Base-by-base conservation (phyloP, 2,888 invertebrate species). In the Falcaria lacertinaria region DNA sequence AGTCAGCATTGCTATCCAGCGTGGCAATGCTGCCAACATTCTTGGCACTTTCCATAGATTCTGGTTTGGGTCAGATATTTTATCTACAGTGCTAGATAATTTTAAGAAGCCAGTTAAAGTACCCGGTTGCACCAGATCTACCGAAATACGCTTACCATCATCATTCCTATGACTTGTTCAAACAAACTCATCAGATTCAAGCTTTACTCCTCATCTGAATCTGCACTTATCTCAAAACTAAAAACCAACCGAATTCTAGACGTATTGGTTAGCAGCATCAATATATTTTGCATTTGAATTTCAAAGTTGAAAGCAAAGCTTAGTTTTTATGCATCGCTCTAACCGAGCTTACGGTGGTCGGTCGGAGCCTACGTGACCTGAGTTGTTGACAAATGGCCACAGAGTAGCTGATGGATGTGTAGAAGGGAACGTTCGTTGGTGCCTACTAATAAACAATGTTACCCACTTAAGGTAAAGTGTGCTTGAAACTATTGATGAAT, bases 321-420 rank as follows among this genome's bases (percentile, higher is more conserved):
- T 75, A 77, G 85, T 86, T 87, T 87, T 86, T 86, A 86, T 86
- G 84, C 86, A 84, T 76, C 82, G 77, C 74, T 84, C 86, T 77
- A 86, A 84, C 82, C 78, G 76, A 81, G 87, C 87, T 86, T 85
- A 82, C 83, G 76, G 76, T 73, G 83, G 84, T 74, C 78, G 81
- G 80, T 69, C 69, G 70, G 54, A 48, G 65, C 60, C 61, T 69
- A 86, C 87, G 87, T 88, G 87, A 82, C 69, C 52, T 32, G 86
- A 85, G 77, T 86, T 48, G 61, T 63, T 69, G 78, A 78, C 76
- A 64, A 65, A 65, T 47, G 35, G 57, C 0, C 83, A 78, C 48
- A 82, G 80, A 77, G 39, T 58, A 59, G 19, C 32, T 40, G 39
- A 44, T n/a, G 13, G 6, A 4, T 2, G 1, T 1, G 16, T 34